Conservation (phyloP, 2,888 invertebrate species). For the Reticulitermes lucifugus region DNA sequence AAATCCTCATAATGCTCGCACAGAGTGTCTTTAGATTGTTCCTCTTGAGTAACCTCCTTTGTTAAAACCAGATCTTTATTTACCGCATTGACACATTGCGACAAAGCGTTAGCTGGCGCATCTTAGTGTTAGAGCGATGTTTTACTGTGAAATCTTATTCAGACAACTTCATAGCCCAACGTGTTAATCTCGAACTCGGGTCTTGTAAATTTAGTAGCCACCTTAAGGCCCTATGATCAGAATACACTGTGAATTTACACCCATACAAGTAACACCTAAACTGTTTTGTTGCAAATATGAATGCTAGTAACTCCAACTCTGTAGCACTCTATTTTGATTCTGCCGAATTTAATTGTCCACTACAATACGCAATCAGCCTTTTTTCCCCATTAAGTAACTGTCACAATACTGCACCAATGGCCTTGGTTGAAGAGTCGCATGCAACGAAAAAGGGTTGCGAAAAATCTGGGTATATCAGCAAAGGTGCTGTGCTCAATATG, state of each 20-base stretch:
- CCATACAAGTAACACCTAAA: slow-evolving; percentile 45
- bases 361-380: slow-evolving; percentile 52
- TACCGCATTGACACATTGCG: not conserved
- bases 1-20: no score
- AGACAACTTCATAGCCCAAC: slow-evolving; percentile 49
- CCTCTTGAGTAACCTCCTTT: not conserved
- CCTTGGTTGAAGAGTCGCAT: slow-evolving; percentile 50
- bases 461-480: slow-evolving; percentile 49
- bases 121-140: slow-evolving; percentile 48
- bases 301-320: slow-evolving; percentile 51
- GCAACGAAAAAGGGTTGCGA: slow-evolving; percentile 47
- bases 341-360: slow-evolving; percentile 42
- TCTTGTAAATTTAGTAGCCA: slow-evolving; percentile 51
- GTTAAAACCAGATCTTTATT: not conserved
- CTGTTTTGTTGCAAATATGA: slow-evolving; percentile 48
- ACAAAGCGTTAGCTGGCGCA: slow-evolving; percentile 3
- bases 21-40: not conserved
- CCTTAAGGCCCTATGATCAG: slow-evolving; percentile 50
- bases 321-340: slow-evolving; percentile 47
- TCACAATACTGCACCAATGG: slow-evolving; percentile 50
- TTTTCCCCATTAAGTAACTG: slow-evolving; percentile 46
- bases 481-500: not conserved
- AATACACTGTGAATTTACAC: slow-evolving; percentile 47
- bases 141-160: slow-evolving; percentile 48
- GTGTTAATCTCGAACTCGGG: slow-evolving; percentile 45